Percentiles rank a stretch among this genome's conserved stretches.
Conservation (phyloP, 2,888 invertebrate genomes). For the Pilophorus perplexus region DNA sequence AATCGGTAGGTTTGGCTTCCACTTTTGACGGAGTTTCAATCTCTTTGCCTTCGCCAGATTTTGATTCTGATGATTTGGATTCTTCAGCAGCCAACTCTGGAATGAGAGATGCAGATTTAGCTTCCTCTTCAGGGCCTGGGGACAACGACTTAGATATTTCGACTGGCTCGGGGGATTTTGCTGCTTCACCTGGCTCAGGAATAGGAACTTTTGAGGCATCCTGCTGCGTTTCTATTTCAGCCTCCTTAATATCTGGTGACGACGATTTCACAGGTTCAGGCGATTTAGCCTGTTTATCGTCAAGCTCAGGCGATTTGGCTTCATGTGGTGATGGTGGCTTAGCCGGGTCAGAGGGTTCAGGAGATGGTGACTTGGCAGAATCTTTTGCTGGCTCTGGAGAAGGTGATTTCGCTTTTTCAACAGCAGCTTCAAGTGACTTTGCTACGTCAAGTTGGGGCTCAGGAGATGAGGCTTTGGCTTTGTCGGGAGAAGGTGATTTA, state of each 20-base stretch:
- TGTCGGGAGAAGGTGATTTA: background rate
- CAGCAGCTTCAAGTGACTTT: background rate
- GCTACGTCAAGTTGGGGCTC: background rate
- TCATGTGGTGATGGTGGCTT: conserved; percentile 26
- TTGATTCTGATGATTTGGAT: no score
- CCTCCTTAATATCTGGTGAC: background rate
- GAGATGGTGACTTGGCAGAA: no score
- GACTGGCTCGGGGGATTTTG: background rate
- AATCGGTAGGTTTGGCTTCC: background rate
- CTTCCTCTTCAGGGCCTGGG: background rate
- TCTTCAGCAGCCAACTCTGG: no score
- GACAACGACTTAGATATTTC: conserved; percentile 1
- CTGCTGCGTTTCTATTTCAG: background rate
- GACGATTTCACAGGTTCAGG: background rate
- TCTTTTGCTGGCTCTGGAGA: conserved; percentile 11
- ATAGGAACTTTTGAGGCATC: background rate
- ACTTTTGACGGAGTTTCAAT: no score
- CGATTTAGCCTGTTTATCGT: background rate
- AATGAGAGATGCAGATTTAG: no score
- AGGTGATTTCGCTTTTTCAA: background rate
- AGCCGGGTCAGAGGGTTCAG: no score
- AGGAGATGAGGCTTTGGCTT: conserved; percentile 7
- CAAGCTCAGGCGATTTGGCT: background rate
- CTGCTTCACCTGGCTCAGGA: background rate
- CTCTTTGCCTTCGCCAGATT: no score